A percentile compares a stretch with the other conserved stretches of the same genome.
Conservation (phyloP, 2,888 invertebrate species). For the Xestobium rufovillosum region DNA sequence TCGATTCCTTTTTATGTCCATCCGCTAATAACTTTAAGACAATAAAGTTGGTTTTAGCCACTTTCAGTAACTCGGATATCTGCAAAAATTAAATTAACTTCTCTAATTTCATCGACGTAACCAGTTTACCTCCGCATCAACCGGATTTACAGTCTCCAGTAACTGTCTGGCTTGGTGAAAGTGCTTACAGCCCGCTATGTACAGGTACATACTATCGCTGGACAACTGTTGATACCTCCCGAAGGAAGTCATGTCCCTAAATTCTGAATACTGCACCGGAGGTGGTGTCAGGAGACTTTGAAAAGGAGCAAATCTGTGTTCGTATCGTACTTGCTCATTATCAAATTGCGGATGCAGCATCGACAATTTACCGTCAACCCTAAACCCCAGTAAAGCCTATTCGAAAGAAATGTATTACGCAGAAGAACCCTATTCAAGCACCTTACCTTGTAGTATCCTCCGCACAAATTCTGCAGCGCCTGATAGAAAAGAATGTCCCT, state of each 20-base stretch:
- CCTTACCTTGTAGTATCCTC: conserved; percentile 85
- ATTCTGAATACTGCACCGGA: conserved; percentile 84
- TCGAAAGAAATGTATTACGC: conserved; percentile 1
- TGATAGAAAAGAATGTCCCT: conserved; percentile 83
- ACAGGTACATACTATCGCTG: conserved; percentile 53
- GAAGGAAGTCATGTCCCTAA: conserved; percentile 73
- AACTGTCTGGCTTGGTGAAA: conserved; percentile 86
- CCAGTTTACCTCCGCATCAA: conserved; percentile 73
- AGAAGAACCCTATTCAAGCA: not conserved
- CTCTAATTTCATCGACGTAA: not conserved
- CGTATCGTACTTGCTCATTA: conserved; percentile 88
- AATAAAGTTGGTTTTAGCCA: conserved; percentile 93
- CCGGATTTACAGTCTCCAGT: conserved; percentile 73
- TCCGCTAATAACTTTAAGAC: conserved; percentile 87
- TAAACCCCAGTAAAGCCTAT: conserved; percentile 84
- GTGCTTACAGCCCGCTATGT: conserved; percentile 80
- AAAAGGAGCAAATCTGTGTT: conserved; percentile 89
- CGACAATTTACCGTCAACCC: conserved; percentile 77
- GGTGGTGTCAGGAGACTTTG: conserved; percentile 81
- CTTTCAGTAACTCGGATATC: conserved; percentile 75
- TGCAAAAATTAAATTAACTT: conserved; percentile 35
- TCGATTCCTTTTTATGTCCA: conserved; percentile 84
- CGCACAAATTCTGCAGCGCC: conserved; percentile 89
- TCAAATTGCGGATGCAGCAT: conserved; percentile 86
- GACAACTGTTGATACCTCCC: conserved; percentile 48